phyloP scores from a whole-genome alignment of 64 coral and sea anemone genomes.

The Stichodactyla helianthus region DNA sequence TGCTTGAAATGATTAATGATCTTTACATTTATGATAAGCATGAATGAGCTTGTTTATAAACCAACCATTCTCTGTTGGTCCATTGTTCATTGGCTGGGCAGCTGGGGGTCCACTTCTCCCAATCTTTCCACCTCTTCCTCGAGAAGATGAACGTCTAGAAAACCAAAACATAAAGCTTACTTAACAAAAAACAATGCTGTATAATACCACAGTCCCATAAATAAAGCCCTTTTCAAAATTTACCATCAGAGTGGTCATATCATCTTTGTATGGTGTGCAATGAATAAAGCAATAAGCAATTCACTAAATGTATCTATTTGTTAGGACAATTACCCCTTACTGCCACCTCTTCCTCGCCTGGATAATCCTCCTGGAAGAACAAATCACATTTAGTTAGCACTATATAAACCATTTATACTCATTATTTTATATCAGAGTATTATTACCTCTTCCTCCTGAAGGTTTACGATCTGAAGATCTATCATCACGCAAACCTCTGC shows the following conservation, averaged over 20 bases:
- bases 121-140: conserved; percentile 51
- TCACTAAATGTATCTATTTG: not conserved
- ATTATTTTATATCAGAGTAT: not conserved
- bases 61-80: conserved; percentile 53
- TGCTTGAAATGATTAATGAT: too few relatives aligned
- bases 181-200: not conserved
- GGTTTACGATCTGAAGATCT: conserved; percentile 63
- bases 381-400: not conserved
- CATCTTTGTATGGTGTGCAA: too few relatives aligned
- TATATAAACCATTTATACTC: not conserved
- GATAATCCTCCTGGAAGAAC: conserved; percentile 28
- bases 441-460: conserved; percentile 67
- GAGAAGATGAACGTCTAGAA: conserved; percentile 21
- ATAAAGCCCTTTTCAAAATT: not conserved
- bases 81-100: conserved; percentile 27
- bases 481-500: conserved; percentile 76
- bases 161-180: not conserved
- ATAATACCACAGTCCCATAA: too few relatives aligned
- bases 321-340: not conserved
- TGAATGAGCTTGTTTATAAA: not conserved
- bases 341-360: conserved; percentile 13
- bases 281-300: too few relatives aligned
- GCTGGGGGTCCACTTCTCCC: conserved; percentile 11
- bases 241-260: too few relatives aligned
- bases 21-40: too few relatives aligned